Evolutionary conservation across 2,888 invertebrate species (phyloP).

Genomic region (Dichetophora obliterata): DNA sequence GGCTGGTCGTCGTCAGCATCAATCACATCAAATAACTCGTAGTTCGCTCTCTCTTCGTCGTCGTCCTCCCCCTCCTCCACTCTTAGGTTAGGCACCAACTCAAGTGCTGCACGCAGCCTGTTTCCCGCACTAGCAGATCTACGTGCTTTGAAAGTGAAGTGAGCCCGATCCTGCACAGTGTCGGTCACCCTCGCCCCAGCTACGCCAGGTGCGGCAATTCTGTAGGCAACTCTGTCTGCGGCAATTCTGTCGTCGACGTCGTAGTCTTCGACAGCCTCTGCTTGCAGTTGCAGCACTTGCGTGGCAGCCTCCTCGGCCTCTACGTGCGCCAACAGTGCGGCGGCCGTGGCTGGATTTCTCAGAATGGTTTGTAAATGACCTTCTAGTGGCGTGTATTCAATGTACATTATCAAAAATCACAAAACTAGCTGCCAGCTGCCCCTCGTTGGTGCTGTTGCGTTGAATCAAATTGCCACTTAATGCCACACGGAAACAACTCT

Average conservation of each 20-base stretch:
- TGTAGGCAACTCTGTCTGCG: constrained; percentile 15
- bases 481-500: constrained; percentile 13
- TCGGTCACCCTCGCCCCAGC: constrained; percentile 20
- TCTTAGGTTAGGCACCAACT: background rate
- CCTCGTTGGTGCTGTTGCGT: background rate
- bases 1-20: constrained; percentile 38
- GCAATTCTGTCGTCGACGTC: background rate
- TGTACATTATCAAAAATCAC: constrained; percentile 53
- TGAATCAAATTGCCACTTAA: constrained; percentile 11
- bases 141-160: constrained; percentile 15
- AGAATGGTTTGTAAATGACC: constrained; percentile 52
- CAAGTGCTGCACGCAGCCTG: constrained; percentile 3
- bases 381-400: constrained; percentile 53
- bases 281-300: constrained; percentile 43
- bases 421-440: constrained; percentile 28
- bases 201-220: constrained; percentile 27
- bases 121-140: background rate
- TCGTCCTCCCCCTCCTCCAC: constrained; percentile 34
- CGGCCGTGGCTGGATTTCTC: constrained; percentile 46
- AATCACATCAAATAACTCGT: constrained; percentile 49
- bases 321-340: constrained; percentile 50
- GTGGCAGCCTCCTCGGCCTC: constrained; percentile 42
- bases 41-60: constrained; percentile 39
- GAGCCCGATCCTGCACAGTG: constrained; percentile 38
- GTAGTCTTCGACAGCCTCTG: constrained; percentile 35